phyloP scores from a whole-genome alignment of 2,797 vertebrate species.

The Nyctalus aviator region DNA sequence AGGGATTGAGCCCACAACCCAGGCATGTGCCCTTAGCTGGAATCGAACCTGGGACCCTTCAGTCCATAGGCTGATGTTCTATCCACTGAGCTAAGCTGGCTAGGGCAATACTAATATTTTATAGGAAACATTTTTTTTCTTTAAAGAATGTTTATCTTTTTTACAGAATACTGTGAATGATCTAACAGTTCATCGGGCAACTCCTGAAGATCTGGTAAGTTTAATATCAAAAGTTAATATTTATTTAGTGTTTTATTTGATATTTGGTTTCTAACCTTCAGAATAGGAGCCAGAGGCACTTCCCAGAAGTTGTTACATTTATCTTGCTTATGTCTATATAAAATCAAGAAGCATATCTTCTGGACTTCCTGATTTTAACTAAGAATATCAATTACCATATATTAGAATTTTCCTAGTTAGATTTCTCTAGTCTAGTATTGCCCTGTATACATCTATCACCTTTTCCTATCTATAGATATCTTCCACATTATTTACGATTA shows the following conservation, averaged over 20 bases:
- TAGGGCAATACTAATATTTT: neutral
- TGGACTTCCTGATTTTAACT: slow-evolving; percentile 14
- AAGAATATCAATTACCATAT: neutral
- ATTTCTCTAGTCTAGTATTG: slow-evolving; percentile 33
- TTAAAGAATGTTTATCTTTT: slow-evolving; percentile 6
- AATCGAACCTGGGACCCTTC: too few relatives aligned
- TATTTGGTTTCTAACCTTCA: slow-evolving; percentile 39
- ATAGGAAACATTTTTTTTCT: neutral
- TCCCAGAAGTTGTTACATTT: slow-evolving; percentile 37
- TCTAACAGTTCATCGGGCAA: slow-evolving; percentile 93
- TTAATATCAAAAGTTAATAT: slow-evolving; percentile 18
- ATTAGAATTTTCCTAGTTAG: slow-evolving; percentile 50
- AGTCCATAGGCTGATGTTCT: too few relatives aligned
- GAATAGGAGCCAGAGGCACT: neutral
- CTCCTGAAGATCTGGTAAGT: slow-evolving; percentile 94
- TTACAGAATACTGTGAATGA: slow-evolving; percentile 93
- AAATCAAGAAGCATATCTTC: slow-evolving; percentile 1
- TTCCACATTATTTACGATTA: neutral
- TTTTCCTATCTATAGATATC: neutral
- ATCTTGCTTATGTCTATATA: slow-evolving; percentile 38
- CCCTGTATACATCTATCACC: neutral
- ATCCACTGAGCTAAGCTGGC: too few relatives aligned
- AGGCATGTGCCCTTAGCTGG: too few relatives aligned
- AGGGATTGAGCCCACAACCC: too few relatives aligned
- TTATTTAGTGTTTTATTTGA: slow-evolving; percentile 40